phyloP scores from a whole-genome alignment of 2,888 invertebrate genomes.

The Archaeoteleia sp. region DNA sequence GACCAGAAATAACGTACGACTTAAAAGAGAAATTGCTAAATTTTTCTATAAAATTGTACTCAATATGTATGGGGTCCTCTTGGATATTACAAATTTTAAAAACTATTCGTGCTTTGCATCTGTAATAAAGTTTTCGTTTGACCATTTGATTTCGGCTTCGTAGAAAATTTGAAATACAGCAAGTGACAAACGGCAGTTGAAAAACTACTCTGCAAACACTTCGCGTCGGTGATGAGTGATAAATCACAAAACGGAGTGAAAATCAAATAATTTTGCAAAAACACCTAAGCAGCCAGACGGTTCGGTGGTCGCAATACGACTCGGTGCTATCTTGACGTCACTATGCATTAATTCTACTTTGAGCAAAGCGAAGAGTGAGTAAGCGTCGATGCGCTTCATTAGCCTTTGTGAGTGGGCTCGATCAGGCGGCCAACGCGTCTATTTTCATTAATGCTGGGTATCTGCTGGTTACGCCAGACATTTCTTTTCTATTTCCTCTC shows the following conservation, averaged over 20 bases:
- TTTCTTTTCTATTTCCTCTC: slow-evolving; percentile 14
- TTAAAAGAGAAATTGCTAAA: too few species aligned
- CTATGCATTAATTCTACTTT: slow-evolving; percentile 47
- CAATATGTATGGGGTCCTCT: too few species aligned
- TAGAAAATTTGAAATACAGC: slow-evolving; percentile 16
- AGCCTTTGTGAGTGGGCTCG: slow-evolving; percentile 39
- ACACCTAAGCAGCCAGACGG: slow-evolving; percentile 14
- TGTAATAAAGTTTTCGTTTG: too few species aligned
- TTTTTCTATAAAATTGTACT: too few species aligned
- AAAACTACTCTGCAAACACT: slow-evolving; percentile 17
- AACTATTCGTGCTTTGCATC: too few species aligned
- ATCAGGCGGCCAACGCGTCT: slow-evolving; percentile 43
- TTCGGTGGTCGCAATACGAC: slow-evolving; percentile 22
- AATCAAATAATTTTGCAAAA: slow-evolving; percentile 31
- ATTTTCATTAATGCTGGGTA: slow-evolving; percentile 51
- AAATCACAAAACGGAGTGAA: slow-evolving; percentile 28
- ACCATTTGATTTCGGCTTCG: too few species aligned
- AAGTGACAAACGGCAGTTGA: slow-evolving; percentile 3
- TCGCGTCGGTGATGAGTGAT: slow-evolving; percentile 28
- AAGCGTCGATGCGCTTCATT: slow-evolving; percentile 48
- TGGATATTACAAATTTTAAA: too few species aligned
- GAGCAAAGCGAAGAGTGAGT: slow-evolving; percentile 22
- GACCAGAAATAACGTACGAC: too few species aligned
- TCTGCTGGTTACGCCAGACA: slow-evolving; percentile 15
- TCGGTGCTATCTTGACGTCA: slow-evolving; percentile 32